A percentile compares a stretch with the other conserved stretches of the same genome.
These are phyloP conservation scores for Cacoxenus indagator DNA, from an alignment of 2,888 invertebrate genomes.

Conservation along the genomic window DNA sequence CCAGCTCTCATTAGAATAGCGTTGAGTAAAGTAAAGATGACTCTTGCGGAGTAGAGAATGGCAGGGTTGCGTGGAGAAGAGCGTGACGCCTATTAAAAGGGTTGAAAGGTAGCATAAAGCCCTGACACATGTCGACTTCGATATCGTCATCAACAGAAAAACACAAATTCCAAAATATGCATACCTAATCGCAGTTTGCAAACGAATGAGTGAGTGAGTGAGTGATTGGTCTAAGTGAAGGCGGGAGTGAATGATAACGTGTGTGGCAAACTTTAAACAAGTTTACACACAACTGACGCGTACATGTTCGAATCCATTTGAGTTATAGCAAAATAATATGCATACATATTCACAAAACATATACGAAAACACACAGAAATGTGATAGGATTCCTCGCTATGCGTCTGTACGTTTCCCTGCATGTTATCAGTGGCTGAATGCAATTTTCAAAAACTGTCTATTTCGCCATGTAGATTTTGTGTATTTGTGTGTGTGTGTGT, in stretches of 20 bases:
- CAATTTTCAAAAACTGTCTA: constrained; percentile 62
- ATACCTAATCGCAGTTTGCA: too few relatives aligned
- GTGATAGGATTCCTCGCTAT: neutral
- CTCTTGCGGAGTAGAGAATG: too few relatives aligned
- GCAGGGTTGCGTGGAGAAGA: too few relatives aligned
- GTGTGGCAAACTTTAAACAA: constrained; percentile 52
- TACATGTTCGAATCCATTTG: constrained; percentile 23
- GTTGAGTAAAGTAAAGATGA: too few relatives aligned
- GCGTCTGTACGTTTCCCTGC: constrained; percentile 12
- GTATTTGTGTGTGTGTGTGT: neutral
- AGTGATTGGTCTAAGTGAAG: too few relatives aligned
- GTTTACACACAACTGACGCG: constrained; percentile 58
- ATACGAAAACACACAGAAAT: neutral
- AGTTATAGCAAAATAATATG: constrained; percentile 56
- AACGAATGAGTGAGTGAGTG: too few relatives aligned
- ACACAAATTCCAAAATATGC: too few relatives aligned
- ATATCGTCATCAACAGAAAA: too few relatives aligned
- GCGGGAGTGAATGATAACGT: neutral
- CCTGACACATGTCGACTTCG: too few relatives aligned
- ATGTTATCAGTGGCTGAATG: constrained; percentile 62
- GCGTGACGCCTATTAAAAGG: too few relatives aligned
- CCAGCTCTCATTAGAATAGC: too few relatives aligned
- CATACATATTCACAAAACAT: constrained; percentile 30
- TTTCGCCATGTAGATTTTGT: constrained; percentile 46
- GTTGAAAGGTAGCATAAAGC: too few relatives aligned